phyloP scores from a whole-genome alignment of 2,113 vertebrate genomes.

The Odontesthes bonariensis region DNA sequence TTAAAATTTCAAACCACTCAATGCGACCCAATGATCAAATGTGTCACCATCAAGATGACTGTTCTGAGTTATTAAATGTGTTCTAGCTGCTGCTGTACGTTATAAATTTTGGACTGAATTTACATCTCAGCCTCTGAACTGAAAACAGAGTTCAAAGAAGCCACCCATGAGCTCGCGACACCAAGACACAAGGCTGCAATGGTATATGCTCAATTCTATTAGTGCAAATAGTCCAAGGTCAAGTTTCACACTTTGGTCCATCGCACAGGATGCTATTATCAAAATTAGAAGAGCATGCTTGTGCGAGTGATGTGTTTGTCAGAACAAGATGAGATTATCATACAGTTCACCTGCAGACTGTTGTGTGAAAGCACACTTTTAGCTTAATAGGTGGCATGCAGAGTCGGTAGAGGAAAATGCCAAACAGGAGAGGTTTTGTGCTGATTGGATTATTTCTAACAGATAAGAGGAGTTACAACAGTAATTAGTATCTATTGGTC shows the following conservation, averaged over 20 bases:
- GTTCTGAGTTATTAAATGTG: conserved; percentile 40
- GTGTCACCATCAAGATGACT: conserved; percentile 24
- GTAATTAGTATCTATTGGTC: not conserved
- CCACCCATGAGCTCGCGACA: not conserved
- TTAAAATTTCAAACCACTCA: conserved; percentile 71
- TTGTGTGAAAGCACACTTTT: not conserved
- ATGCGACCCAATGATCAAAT: conserved; percentile 50
- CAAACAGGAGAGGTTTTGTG: too few relatives aligned
- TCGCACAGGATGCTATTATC: not conserved
- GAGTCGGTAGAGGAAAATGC: too few relatives aligned
- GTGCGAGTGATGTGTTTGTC: conserved; percentile 12
- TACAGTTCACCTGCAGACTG: not conserved
- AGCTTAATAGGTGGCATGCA: too few relatives aligned
- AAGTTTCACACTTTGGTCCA: not conserved
- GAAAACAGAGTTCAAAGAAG: conserved; percentile 29
- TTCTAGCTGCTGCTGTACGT: conserved; percentile 25
- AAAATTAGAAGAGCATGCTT: not conserved
- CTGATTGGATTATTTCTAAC: not conserved
- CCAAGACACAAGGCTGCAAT: conserved; percentile 8
- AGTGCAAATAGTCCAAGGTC: not conserved
- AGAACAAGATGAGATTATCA: not conserved
- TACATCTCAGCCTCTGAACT: conserved; percentile 40
- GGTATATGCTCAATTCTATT: conserved; percentile 10
- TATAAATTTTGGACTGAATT: conserved; percentile 46
- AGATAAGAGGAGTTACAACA: not conserved